Base-by-base conservation (phyloP, 2,797 vertebrate species). In the Saxicola maurus region DNA sequence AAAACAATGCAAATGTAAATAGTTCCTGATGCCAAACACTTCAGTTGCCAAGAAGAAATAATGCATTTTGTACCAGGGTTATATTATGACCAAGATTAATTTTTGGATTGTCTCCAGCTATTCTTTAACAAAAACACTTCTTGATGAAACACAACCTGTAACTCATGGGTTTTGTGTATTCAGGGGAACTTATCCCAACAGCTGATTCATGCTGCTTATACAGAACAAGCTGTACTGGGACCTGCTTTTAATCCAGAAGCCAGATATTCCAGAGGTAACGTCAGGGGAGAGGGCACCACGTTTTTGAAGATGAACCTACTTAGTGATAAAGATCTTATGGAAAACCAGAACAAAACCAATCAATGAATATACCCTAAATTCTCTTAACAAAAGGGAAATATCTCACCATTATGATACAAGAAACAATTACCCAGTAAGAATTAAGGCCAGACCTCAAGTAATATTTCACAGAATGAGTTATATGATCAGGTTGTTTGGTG, bases 11-110 rank as follows among this genome's bases (percentile, higher is more conserved):
- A 75, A 84, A 62, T 30, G 31, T 89, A 89, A 88, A 84, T 46
- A 77, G n/a, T 61, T 88, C n/a, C 35, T 86, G 30, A 60, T 80
- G 81, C 42, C 88, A 92, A 94, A 60, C 17, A 40, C 43, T 69
- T 73, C 9, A 45, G 43, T 81, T 84, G 45, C 35, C 86, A 90
- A 84, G 48, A 65, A 81, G 74, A 82, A 90, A 61, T 15, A 1
- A 82, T 79, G 56, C 37, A n/a, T 91, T 91, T 87, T 68, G 28
- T 74, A 77, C 33, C 49, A 88, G 51, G 46, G 56, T 76, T 88
- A 84, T 46, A 24, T 7, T 49, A 59, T 23, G 61, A 73, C 20
- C 60, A 80, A 76, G 60, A 91, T 67, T 76, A 46, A 74, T 61
- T 83, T 91, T 69, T 73, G 8, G 35, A 75, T 71, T 79, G 24